Evolutionary conservation across 1,140 invertebrate species (phyloP), one percentile per base, ranked within the genome.

Genomic region (Gryon sp.): DNA sequence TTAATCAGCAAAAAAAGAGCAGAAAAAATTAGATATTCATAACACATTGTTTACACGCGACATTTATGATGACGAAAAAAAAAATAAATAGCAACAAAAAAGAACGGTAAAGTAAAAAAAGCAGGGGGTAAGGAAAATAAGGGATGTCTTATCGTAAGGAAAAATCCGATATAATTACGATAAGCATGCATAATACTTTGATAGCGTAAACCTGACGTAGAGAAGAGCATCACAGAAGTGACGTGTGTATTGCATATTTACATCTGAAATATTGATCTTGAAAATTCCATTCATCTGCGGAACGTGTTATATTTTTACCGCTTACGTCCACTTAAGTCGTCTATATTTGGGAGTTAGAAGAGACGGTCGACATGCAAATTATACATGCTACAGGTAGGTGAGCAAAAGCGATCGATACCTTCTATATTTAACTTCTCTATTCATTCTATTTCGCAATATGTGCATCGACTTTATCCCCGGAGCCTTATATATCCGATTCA

Each of bases 301-400:
- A 7, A 30, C 19, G 41, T 24, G 22, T 32, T 69, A 50, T 78
- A 78, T 78, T 78, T 78, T 78, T 74, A 73, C 30, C 52, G 45
- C 62, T 65, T 69, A 69, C 76, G 57, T 69, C 52, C 68, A 78
- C 57, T 28, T 26, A 68, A 68, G 63, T 73, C 26, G 43, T 62
- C 62, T 78, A 69, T 69, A 74, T 74, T 74, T 78, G 76, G 62
- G 43, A 68, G 65, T 19, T n/a, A 34, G 65, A 74, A 78, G 46
- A 74, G 63, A 28, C 76, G 60, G 55, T 65, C 73, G 69, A 73
- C 70, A 79, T 80, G 76, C 74, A 80, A 83, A 80, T 81, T 80
- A 68, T 81, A 80, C 75, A 79, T 82, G 78, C 82, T 79, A 83
- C 82, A 83, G 82, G 82, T 83, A 83, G 82, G 77, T 77, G 78